Evolutionary conservation across 2,113 vertebrate species (phyloP).

Genomic region (Rhegmatorhina hoffmannsi): DNA sequence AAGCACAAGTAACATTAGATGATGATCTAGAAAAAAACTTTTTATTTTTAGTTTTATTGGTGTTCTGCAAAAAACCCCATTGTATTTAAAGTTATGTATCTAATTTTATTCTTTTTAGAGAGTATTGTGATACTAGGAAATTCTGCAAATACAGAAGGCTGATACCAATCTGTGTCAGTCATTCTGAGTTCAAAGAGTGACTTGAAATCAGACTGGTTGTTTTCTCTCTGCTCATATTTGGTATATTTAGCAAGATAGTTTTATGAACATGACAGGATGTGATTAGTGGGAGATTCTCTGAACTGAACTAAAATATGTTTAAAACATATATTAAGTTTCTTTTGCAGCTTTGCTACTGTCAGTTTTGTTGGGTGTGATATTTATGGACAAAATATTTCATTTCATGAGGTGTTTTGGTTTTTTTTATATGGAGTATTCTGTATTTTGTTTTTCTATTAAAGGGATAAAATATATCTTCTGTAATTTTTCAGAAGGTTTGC

Average conservation of each 20-base stretch:
- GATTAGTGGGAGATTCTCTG: background rate
- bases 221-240: background rate
- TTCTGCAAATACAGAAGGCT: background rate
- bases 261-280: background rate
- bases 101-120: background rate
- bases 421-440: background rate
- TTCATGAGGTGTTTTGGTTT: background rate
- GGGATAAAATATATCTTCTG: background rate
- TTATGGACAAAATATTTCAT: background rate
- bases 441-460: background rate
- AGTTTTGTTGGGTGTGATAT: background rate
- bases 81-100: background rate
- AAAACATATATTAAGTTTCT: background rate
- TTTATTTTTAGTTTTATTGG: background rate
- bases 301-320: background rate
- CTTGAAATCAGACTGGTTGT: background rate
- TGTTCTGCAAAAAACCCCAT: background rate
- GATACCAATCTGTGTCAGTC: background rate
- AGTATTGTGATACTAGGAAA: background rate
- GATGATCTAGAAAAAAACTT: background rate
- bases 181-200: background rate
- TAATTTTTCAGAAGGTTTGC: background rate
- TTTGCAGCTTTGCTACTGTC: background rate
- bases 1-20: background rate
- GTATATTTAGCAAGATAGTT: background rate